Base-by-base conservation (phyloP, 2,888 invertebrate genomes). In the Drosophila buzzatii region DNA sequence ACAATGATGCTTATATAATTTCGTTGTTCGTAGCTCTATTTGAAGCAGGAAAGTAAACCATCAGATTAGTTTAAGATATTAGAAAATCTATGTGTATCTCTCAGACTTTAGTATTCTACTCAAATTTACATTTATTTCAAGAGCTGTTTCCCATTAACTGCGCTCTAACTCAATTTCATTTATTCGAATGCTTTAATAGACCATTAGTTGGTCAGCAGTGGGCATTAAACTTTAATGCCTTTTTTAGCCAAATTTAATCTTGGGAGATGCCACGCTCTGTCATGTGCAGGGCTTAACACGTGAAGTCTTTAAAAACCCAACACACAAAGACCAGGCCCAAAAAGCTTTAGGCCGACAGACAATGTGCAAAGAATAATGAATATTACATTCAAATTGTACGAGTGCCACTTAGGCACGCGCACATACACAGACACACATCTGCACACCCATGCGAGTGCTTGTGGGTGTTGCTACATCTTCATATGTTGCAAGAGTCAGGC, bases 401-500 rank as follows among this genome's bases (percentile, higher is more conserved):
- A 90, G 90, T 84, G 90, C 76, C 85, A 87, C 86, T 88, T 82
- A 86, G 76, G 90, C 85, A 90, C 79, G 80, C 76, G 70, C 73
- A 75, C 67, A 59, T 56, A 68, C 59, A 71, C 18, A 68, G 51
- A 51, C 44, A 23, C 27, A 37, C 9, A 42, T 16, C 44, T 27
- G 35, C 37, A 35, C 23, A 59, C 44, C 31, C 10, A 55, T 53
- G 27, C 20, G 55, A 61, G 65, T 68, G 61, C 31, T 45, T 65
- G 61, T 70, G 75, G 58, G 62, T 60, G 73, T 77, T 74, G 74
- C 65, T 68, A 83, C 73, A 82, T 82, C 84, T 82, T 78, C 76
- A 73, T 78, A 71, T 85, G 86, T 86, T 91, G 85, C 91, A 90
- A 85, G 85, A 91, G 91, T 90, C 91, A 89, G 91, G 90, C 88